Evolutionary conservation across 1,140 invertebrate genomes (phyloP), one percentile per base, ranked within the genome.

Genomic region (Limonius californicus): DNA sequence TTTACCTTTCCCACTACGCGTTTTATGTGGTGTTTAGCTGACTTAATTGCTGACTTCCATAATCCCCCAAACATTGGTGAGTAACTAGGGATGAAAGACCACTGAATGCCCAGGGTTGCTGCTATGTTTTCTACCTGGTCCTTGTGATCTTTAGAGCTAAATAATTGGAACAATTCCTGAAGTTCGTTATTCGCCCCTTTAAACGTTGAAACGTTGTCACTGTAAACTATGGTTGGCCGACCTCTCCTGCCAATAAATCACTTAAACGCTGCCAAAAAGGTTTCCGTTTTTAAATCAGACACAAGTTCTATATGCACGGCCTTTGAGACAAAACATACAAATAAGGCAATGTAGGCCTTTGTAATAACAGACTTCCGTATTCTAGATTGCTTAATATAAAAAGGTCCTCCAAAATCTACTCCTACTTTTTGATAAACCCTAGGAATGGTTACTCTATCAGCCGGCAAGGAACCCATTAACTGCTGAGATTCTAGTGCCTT

Each of bases 251-350:
- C 43, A 19, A 73, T 65, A 53, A 81, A 78, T 12, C 74, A 43
- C 9, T 63, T 54, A n/a, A 77, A 66, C 0, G 74, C 68, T 11
- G 68, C 68, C 1, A 79, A 20, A 62, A 79, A 78, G 0, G 56
- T 65, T 1, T 69, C 54, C 0, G 73, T 73, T 1, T 59, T 58
- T n/a, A 76, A 62, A 18, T 68, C 68, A 7, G 63, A 60, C 0
- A 72, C 68, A 0, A 70, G 1, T 39, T 79, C 76, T 0, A 79
- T 12, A 61, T 79, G 77, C 0, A 79, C 61, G 0, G 76, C 76
- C 39, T 62, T 65, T 0, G 35, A 58, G 0, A 59, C 21, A 3
- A 72, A 23, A 42, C 68, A 72, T 0, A 68, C 60, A 58, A 72
- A 72, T 21, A 72, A n/a, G 0, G 57, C 42, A 8, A 65, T 54